Conservation (phyloP, 1,140 invertebrate species). For the Antheraea pernyi region DNA sequence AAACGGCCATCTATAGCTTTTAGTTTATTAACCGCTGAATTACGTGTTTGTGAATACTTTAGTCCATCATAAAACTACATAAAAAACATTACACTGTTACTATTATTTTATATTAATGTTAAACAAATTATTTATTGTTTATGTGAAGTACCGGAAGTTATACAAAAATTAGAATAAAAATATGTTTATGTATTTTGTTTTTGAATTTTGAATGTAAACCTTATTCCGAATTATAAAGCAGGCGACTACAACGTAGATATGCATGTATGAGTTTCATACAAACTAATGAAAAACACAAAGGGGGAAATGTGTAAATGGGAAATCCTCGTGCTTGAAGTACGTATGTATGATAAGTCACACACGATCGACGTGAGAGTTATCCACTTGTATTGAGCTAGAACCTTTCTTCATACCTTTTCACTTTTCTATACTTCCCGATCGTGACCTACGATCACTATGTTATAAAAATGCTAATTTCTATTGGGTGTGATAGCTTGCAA, state of each 20-base stretch:
- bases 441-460: neutral
- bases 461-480: neutral
- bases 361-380: neutral
- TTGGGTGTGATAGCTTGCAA: constrained; percentile 1
- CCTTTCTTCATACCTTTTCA: neutral
- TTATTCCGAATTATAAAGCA: neutral
- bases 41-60: too few relatives aligned
- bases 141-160: neutral
- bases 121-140: neutral
- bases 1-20: too few relatives aligned
- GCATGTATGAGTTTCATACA: neutral
- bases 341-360: neutral
- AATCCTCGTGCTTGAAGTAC: neutral
- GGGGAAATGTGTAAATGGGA: neutral
- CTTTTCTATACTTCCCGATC: neutral
- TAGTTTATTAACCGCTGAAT: too few relatives aligned
- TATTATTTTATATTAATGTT: neutral
- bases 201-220: neutral
- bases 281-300: neutral
- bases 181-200: neutral
- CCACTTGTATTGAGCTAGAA: neutral
- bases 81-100: too few relatives aligned
- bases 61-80: too few relatives aligned
- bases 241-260: neutral
- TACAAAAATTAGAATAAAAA: neutral